A percentile compares a stretch with the other conserved stretches of the same genome.
Conservation (phyloP, 2,888 invertebrate species). For the Xestobium rufovillosum region DNA sequence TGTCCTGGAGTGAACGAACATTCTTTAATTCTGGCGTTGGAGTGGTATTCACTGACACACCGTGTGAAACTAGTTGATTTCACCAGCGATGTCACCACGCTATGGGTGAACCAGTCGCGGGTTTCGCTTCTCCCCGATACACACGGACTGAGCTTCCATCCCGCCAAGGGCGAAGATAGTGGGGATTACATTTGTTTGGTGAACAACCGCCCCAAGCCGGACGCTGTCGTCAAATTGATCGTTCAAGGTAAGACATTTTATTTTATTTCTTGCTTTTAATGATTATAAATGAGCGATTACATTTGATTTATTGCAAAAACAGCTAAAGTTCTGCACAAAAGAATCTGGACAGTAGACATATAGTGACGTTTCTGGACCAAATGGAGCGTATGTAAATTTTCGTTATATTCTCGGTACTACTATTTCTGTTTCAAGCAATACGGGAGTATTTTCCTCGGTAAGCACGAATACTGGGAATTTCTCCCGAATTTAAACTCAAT, state of each 20-base stretch:
- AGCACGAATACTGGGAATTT: conserved; percentile 2
- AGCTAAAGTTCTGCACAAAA: too few species aligned
- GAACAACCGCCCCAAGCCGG: conserved; percentile 59
- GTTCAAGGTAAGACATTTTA: conserved; percentile 54
- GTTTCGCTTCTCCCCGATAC: conserved; percentile 53
- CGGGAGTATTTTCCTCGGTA: conserved; percentile 1
- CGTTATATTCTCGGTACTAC: background rate
- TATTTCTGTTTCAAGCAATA: conserved; percentile 5
- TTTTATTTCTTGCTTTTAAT: background rate
- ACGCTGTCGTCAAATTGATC: conserved; percentile 56
- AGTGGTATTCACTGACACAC: conserved; percentile 49
- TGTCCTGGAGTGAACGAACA: conserved; percentile 64
- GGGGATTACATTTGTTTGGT: conserved; percentile 62
- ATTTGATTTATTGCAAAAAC: too few species aligned
- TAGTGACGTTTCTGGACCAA: too few species aligned
- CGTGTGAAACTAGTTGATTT: conserved; percentile 48
- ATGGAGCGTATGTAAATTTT: too few species aligned
- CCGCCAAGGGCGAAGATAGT: conserved; percentile 55
- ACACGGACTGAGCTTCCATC: conserved; percentile 56
- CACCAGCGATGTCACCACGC: conserved; percentile 47
- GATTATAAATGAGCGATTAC: too few species aligned
- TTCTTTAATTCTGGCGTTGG: conserved; percentile 55
- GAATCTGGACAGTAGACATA: too few species aligned
- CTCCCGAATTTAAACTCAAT: too few species aligned
- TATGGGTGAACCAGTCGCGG: conserved; percentile 47